A percentile compares a stretch with the other conserved stretches of the same genome.
These are phyloP conservation scores for Pseudomyrmex sp. DNA, from an alignment of 1,140 invertebrate species.

Conservation along the genomic window DNA sequence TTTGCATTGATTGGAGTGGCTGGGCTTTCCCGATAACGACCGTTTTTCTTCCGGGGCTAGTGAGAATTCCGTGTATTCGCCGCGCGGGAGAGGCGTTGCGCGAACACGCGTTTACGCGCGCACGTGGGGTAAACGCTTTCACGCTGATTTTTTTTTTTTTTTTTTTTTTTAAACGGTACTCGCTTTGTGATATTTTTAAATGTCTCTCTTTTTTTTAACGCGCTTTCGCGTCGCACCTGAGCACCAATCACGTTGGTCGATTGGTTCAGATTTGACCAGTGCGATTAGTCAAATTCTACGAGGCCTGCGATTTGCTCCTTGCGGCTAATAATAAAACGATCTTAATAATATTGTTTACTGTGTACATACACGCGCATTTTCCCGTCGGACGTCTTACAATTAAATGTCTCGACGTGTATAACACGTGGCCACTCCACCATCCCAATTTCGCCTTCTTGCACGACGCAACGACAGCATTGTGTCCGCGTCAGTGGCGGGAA, in stretches of 20 bases:
- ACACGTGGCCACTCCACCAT: conserved; percentile 5
- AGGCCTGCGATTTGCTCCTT: no score
- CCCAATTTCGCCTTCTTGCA: conserved; percentile 31
- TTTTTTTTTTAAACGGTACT: no score
- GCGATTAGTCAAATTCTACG: no score
- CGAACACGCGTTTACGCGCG: neutral
- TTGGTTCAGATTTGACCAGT: no score
- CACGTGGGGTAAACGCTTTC: conserved; percentile 8
- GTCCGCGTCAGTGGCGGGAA: conserved; percentile 50
- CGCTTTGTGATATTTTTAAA: no score
- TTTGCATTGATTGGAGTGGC: conserved; percentile 86
- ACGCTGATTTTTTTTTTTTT: no score
- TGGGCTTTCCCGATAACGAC: conserved; percentile 73
- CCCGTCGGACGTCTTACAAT: conserved; percentile 13
- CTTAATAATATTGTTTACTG: neutral
- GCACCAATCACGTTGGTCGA: no score
- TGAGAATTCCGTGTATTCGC: neutral
- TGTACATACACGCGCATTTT: neutral
- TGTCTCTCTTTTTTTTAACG: no score
- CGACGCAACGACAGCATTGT: conserved; percentile 66
- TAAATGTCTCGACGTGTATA: conserved; percentile 14
- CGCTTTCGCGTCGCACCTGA: no score
- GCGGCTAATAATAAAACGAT: no score
- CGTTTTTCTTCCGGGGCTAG: conserved; percentile 39
- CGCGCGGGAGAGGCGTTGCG: neutral